Conservation (phyloP, 2,797 vertebrate species). For the Buceros bicornis region DNA sequence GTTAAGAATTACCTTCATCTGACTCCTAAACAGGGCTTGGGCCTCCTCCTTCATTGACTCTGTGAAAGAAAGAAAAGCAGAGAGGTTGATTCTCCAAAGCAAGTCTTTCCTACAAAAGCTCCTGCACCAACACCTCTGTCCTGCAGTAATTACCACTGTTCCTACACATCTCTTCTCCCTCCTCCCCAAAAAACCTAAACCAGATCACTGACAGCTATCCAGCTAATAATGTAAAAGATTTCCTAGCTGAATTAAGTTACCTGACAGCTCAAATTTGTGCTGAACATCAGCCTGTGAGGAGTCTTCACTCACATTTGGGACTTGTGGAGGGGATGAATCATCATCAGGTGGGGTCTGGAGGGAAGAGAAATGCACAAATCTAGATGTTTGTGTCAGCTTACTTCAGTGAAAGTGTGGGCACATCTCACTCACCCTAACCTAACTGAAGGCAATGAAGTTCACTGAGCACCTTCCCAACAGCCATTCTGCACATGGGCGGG, state of each 20-base stretch:
- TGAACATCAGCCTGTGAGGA: constrained; percentile 82
- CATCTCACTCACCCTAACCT: constrained; percentile 56
- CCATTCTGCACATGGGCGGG: neutral
- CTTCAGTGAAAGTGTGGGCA: constrained; percentile 64
- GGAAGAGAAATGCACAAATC: constrained; percentile 73
- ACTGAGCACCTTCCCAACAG: constrained; percentile 50
- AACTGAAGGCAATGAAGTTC: constrained; percentile 37
- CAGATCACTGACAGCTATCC: constrained; percentile 70
- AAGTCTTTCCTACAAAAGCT: constrained; percentile 12
- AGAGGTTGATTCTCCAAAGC: constrained; percentile 61
- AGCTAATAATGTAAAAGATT: constrained; percentile 71
- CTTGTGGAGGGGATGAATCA: constrained; percentile 82
- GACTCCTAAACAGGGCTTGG: constrained; percentile 82
- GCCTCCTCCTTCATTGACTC: constrained; percentile 86
- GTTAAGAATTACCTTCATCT: constrained; percentile 81
- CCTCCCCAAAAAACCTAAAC: constrained; percentile 72
- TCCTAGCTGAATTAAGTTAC: constrained; percentile 77
- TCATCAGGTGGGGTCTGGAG: constrained; percentile 82
- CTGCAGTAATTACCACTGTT: constrained; percentile 70
- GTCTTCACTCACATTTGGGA: constrained; percentile 82
- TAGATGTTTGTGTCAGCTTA: constrained; percentile 67
- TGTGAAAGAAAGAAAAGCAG: constrained; percentile 75
- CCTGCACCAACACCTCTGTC: constrained; percentile 34
- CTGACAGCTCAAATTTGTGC: constrained; percentile 85
- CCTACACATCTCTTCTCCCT: constrained; percentile 65